Conservation (phyloP, 1,140 invertebrate genomes). For the Mercenaria mercenaria region DNA sequence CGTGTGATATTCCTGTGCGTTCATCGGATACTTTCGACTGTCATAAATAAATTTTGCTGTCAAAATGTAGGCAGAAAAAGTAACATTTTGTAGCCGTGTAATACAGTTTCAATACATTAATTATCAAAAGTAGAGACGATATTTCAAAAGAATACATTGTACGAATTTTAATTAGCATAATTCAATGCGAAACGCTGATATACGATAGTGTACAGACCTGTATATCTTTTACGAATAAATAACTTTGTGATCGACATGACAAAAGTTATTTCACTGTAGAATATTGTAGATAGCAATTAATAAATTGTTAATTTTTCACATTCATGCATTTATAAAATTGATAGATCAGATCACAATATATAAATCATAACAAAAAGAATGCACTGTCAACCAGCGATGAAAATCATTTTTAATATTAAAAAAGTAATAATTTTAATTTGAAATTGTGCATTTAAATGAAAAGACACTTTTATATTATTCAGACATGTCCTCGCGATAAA, state of each 20-base stretch:
- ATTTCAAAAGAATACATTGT: neutral
- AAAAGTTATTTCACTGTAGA: neutral
- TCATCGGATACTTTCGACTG: neutral
- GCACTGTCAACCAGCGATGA: too few relatives aligned
- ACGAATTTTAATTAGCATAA: constrained; percentile 11
- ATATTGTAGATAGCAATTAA: neutral
- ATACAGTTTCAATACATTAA: neutral
- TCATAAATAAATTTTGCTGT: constrained; percentile 1
- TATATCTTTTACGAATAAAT: neutral
- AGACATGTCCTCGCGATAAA: too few relatives aligned
- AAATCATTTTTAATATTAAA: too few relatives aligned
- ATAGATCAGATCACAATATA: too few relatives aligned
- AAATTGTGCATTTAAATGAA: too few relatives aligned
- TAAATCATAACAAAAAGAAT: too few relatives aligned
- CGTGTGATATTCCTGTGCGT: too few relatives aligned
- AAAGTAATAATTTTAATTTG: too few relatives aligned
- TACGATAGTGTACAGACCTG: neutral
- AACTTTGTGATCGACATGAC: neutral
- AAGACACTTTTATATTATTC: too few relatives aligned
- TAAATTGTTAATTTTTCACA: neutral
- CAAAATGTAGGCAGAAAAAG: neutral
- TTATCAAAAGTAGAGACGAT: neutral
- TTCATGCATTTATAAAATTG: neutral
- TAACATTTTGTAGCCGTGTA: neutral
- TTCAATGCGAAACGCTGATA: neutral